Evolutionary conservation across 2,113 vertebrate species (phyloP).

Genomic region (Hiodon alosoides): DNA sequence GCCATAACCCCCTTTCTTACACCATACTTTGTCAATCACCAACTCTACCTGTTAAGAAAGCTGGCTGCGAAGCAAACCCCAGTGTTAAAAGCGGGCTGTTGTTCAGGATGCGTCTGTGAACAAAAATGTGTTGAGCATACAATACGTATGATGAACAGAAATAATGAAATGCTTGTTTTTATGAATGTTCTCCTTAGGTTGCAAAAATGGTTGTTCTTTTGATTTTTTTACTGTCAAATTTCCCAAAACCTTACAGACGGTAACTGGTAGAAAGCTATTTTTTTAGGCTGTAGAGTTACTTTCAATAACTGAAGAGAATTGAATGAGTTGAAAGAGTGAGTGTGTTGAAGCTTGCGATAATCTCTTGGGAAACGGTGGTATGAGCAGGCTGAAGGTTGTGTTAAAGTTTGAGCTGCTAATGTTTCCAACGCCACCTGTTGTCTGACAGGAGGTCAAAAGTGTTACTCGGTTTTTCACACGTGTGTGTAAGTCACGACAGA

Average conservation of each 20-base stretch:
- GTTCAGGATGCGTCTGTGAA: neutral
- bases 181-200: neutral
- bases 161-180: neutral
- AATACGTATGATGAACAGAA: no score
- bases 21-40: neutral
- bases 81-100: neutral
- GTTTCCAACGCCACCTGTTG: neutral
- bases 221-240: neutral
- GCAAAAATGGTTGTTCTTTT: neutral
- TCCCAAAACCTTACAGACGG: neutral
- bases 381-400: neutral
- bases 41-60: no score
- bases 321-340: neutral
- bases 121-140: neutral
- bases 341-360: neutral
- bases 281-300: neutral
- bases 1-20: neutral
- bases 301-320: no score
- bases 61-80: no score
- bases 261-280: neutral
- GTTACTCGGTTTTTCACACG: neutral
- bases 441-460: neutral
- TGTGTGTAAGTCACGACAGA: neutral
- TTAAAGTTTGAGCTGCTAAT: slow-evolving; percentile 4
- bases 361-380: neutral